These are phyloP conservation scores for Tragelaphus scriptus DNA, from an alignment of 2,113 vertebrate species.

Conservation along the genomic window DNA sequence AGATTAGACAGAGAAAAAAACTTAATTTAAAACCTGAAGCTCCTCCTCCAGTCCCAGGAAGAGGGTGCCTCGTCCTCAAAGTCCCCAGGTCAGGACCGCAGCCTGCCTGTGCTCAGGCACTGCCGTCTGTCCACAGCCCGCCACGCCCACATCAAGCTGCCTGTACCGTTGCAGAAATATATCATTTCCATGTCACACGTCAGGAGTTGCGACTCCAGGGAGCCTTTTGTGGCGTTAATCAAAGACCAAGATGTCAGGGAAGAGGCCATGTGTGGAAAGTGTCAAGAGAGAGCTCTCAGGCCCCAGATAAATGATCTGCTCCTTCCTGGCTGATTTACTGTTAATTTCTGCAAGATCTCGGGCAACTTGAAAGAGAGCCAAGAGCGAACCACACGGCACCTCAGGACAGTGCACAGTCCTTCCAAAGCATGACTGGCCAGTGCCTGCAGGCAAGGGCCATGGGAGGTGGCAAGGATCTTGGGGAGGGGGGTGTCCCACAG, in stretches of 20 bases:
- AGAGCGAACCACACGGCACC: background rate
- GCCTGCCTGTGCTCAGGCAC: accelerated
- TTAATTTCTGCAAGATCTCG: conserved; percentile 2
- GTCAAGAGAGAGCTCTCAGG: background rate
- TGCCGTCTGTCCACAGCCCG: accelerated
- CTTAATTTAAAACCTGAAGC: background rate
- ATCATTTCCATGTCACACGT: accelerated
- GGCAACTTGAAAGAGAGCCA: background rate
- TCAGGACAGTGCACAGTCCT: accelerated
- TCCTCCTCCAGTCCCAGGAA: background rate
- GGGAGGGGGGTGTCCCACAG: accelerated
- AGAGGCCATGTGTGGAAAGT: background rate
- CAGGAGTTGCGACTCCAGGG: background rate
- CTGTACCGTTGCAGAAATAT: no score
- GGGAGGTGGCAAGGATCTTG: background rate
- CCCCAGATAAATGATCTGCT: background rate
- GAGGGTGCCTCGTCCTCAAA: accelerated
- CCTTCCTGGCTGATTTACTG: background rate
- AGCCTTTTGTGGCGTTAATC: background rate
- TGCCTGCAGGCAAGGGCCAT: accelerated
- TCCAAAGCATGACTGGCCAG: background rate
- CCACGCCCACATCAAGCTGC: accelerated
- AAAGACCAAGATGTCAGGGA: background rate
- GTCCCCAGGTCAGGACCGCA: accelerated
- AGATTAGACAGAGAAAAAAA: background rate